Percentiles rank a stretch among this genome's conserved stretches.
Conservation (phyloP, 2,888 invertebrate species). For the Camptogramma bilineatum region DNA sequence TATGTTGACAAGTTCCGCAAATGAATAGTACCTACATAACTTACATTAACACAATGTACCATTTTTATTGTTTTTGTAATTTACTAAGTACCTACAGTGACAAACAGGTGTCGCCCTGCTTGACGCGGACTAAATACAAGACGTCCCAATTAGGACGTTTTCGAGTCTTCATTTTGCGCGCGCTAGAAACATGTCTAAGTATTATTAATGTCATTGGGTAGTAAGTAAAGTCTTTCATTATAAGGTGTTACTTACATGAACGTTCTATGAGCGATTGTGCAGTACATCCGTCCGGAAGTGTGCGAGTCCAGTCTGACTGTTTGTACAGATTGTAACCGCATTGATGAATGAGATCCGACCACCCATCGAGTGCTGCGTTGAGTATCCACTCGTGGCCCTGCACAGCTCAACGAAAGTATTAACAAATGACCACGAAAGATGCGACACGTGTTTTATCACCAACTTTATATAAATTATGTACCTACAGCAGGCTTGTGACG, state of each 20-base stretch:
- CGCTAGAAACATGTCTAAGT: too few species aligned
- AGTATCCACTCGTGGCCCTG: constrained; percentile 59
- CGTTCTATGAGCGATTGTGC: constrained; percentile 18
- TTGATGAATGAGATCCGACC: constrained; percentile 70
- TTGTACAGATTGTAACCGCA: constrained; percentile 64
- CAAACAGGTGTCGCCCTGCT: too few species aligned
- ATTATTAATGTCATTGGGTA: too few species aligned
- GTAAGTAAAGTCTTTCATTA: constrained; percentile 21
- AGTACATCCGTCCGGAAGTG: constrained; percentile 78
- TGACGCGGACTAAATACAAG: too few species aligned
- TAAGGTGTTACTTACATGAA: constrained; percentile 3
- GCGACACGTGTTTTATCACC: neutral
- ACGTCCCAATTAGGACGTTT: too few species aligned
- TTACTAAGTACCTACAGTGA: too few species aligned
- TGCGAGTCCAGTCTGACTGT: constrained; percentile 63
- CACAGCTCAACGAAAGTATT: constrained; percentile 58
- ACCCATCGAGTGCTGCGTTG: constrained; percentile 72
- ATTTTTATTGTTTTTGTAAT: too few species aligned
- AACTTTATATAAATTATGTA: neutral
- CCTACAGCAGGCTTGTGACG: neutral
- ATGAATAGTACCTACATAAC: too few species aligned
- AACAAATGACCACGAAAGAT: constrained; percentile 3
- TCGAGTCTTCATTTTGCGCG: too few species aligned
- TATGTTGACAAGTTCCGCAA: too few species aligned
- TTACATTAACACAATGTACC: too few species aligned